Evolutionary conservation across 2,888 invertebrate species (phyloP), one percentile per base, ranked within the genome.

Genomic region (Cotesia congregata): DNA sequence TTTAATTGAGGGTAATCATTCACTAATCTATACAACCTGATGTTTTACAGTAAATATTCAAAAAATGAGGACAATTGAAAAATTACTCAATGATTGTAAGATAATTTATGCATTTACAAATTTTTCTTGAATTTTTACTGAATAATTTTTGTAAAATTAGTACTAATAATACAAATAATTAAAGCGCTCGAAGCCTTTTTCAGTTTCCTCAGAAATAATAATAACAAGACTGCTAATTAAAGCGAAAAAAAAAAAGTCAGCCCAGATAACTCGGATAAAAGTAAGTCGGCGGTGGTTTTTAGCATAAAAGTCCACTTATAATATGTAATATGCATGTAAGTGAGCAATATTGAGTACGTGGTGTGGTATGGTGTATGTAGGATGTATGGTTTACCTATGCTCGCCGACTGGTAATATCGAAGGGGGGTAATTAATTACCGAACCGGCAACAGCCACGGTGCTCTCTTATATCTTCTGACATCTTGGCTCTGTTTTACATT

Each of bases 391-490:
- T 41, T 65, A 76, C 67, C 72, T 61, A 67, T 60, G 67, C 61
- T 65, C 67, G 72, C 61, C 39, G 71, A 70, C 76, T 77, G 67
- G 79, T 82, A 83, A 81, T 83, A 85, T 85, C 83, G 85, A 81
- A 77, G 76, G 76, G 81, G 74, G 82, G 82, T 83, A 87, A 87
- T 87, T 86, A 86, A 86, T 87, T 86, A 85, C 50, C 82, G 78
- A 74, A 81, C 81, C 80, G 80, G 79, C 81, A 81, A 81, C 80
- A 80, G 79, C 81, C 80, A 81, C 81, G 80, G 82, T 80, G 78
- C 76, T 77, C 76, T 67, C 84, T 50, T 50, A 81, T 84, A 85
- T 86, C 85, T 86, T 83, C 83, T 81, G 85, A 84, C 83, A 84
- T 84, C 84, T 83, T 67, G 79, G 76, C 80, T 50, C 50, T 81